These are phyloP conservation scores for Coptodon rendalli DNA, from an alignment of 2,113 vertebrate genomes.

Conservation along the genomic window DNA sequence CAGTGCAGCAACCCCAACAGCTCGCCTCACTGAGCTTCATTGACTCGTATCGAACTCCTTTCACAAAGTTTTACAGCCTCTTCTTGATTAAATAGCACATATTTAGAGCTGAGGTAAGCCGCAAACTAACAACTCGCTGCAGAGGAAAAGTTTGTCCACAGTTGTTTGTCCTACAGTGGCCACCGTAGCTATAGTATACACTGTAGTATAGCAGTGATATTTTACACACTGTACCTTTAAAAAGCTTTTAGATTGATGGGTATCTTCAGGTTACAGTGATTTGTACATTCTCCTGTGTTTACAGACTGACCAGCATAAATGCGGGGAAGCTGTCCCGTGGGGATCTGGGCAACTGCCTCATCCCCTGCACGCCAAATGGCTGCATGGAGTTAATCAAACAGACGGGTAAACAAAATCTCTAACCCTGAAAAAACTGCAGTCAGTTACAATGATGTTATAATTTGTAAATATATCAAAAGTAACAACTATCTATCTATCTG, in stretches of 20 bases:
- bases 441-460: not conserved
- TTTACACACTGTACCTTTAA: not conserved
- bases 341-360: slow-evolving; percentile 88
- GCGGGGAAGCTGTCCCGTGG: slow-evolving; percentile 95
- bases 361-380: slow-evolving; percentile 95
- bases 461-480: not conserved
- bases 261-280: not conserved
- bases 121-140: not conserved
- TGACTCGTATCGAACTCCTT: not conserved
- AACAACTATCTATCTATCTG: not conserved
- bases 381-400: slow-evolving; percentile 94
- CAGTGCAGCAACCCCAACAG: not conserved
- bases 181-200: not conserved
- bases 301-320: slow-evolving; percentile 88
- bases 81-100: not conserved
- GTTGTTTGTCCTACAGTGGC: not conserved
- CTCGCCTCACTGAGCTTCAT: not conserved
- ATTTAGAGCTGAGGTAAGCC: not conserved
- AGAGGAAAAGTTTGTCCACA: not conserved
- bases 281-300: not conserved
- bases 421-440: not conserved
- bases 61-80: not conserved
- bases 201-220: not conserved
- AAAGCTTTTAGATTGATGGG: not conserved
- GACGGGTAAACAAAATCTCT: slow-evolving; percentile 72